A percentile compares a stretch with the other conserved stretches of the same genome.
phyloP scores from a whole-genome alignment of 2,113 vertebrate genomes.

The Colaptes auratus region DNA sequence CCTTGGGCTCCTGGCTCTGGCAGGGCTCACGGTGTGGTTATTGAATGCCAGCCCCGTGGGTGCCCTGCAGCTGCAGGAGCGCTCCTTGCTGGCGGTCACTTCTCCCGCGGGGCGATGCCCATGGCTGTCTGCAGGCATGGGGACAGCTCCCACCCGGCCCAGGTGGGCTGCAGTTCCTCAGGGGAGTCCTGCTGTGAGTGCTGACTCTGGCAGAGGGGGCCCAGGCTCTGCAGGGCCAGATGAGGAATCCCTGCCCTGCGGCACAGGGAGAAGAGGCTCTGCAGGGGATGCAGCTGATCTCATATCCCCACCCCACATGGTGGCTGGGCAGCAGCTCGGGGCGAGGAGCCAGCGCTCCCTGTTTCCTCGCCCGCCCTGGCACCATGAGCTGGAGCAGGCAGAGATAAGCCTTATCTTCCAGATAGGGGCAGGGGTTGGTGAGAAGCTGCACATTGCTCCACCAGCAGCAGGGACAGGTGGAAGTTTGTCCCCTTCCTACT shows the following conservation, averaged over 20 bases:
- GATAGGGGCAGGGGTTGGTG: constrained; percentile 17
- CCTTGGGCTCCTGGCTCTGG: background rate
- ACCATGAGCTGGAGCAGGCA: background rate
- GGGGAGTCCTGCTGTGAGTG: background rate
- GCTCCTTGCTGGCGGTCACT: background rate
- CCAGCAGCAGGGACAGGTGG: constrained; percentile 63
- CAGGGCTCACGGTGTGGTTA: background rate
- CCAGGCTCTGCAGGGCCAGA: background rate
- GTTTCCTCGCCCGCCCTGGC: background rate
- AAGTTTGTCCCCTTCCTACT: constrained; percentile 68
- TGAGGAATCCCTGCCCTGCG: fast-evolving
- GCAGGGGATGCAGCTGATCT: fast-evolving
- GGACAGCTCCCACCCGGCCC: background rate
- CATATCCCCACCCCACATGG: background rate
- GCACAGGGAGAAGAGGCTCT: background rate
- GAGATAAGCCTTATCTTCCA: constrained; percentile 48
- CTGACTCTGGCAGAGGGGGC: background rate
- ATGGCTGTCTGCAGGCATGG: fast-evolving
- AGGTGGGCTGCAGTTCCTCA: background rate
- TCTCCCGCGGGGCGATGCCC: background rate
- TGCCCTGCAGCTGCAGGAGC: background rate
- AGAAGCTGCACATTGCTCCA: constrained; percentile 31
- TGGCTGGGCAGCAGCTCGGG: background rate
- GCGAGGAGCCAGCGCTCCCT: background rate
- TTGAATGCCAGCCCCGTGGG: background rate